These are phyloP conservation scores for Lagenorhynchus albirostris DNA, from an alignment of 2,113 vertebrate genomes.

Conservation along the genomic window DNA sequence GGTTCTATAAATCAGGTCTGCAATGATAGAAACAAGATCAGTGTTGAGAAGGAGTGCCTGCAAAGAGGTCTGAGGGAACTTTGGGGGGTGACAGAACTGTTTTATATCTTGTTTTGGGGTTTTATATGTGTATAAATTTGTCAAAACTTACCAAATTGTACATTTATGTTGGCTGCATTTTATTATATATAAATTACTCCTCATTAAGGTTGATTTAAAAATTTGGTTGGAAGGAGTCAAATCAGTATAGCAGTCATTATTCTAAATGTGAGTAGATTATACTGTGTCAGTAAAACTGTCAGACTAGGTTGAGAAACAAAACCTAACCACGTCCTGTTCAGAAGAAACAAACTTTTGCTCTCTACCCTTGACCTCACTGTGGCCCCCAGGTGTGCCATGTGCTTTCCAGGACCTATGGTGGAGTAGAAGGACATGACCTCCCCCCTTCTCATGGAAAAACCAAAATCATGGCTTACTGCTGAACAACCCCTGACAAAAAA, in stretches of 20 bases:
- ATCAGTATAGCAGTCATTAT: neutral
- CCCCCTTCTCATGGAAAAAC: neutral
- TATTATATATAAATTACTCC: neutral
- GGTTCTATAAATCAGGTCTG: neutral
- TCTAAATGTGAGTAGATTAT: neutral
- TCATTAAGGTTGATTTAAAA: neutral
- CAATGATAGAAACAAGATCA: neutral
- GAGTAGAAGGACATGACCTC: neutral
- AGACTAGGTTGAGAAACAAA: neutral
- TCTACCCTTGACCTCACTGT: neutral
- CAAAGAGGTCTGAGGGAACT: neutral
- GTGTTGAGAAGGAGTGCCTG: neutral
- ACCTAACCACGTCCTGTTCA: neutral
- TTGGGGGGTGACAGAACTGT: neutral
- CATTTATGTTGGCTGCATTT: neutral
- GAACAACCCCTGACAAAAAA: neutral
- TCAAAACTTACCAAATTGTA: neutral
- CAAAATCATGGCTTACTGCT: neutral
- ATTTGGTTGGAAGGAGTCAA: neutral
- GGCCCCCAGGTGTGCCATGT: neutral
- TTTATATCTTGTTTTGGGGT: neutral
- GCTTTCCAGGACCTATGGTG: neutral
- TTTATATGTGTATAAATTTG: neutral
- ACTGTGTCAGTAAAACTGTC: neutral
- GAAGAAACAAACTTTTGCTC: neutral